phyloP scores from a whole-genome alignment of 53 echinoderm and acorn worm genomes.

The Temnopleurus reevesii region DNA sequence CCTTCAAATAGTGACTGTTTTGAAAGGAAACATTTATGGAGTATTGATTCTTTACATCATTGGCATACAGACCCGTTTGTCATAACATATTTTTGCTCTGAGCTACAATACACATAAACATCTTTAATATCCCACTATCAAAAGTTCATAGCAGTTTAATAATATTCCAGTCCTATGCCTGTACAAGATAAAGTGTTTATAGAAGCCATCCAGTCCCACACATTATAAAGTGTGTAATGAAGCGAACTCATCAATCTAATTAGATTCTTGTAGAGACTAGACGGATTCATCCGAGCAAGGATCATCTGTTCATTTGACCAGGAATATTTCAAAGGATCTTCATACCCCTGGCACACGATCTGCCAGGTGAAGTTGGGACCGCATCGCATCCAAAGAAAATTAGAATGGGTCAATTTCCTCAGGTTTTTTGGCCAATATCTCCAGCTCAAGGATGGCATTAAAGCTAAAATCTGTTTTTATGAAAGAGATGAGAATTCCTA shows the following conservation, averaged over 20 bases:
- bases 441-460: not conserved
- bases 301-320: slow-evolving; percentile 20
- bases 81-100: no score
- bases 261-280: slow-evolving; percentile 2
- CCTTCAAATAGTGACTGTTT: no score
- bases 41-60: no score
- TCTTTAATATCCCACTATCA: no score
- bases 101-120: no score
- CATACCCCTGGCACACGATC: not conserved
- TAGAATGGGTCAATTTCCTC: not conserved
- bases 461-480: not conserved
- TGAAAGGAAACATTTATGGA: no score
- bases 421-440: not conserved
- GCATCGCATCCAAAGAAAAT: not conserved
- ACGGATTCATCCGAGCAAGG: slow-evolving; percentile 5
- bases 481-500: not conserved
- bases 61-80: no score
- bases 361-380: not conserved
- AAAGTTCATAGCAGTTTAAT: slow-evolving; percentile 7
- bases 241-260: slow-evolving; percentile 21
- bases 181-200: not conserved
- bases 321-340: not conserved
- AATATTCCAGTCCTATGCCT: no score
- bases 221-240: slow-evolving; percentile 20
- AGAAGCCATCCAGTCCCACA: not conserved